Base-by-base conservation (phyloP, 1,140 invertebrate genomes). In the Heliconius congener region DNA sequence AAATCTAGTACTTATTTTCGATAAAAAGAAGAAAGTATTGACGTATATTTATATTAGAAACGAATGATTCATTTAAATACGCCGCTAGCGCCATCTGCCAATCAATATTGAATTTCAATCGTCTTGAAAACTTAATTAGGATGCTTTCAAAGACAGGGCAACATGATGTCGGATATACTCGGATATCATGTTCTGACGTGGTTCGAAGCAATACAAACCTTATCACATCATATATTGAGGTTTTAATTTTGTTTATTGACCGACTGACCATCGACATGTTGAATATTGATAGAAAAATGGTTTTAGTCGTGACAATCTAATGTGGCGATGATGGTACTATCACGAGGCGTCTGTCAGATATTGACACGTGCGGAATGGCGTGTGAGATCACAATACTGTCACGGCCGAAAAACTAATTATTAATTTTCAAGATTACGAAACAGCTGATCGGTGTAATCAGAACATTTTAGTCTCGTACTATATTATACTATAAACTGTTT, bases 31-130 rank as follows among this genome's bases (percentile, higher is more conserved):
- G 16, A 46, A 52, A 52, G 6, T 52, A 19, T 52, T 52, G 50
- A 52, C 42, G 57, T 60, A 27, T 13, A 27, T 70, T 70, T 73
- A 70, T 83, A 90, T 90, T 86, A 82, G 85, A 90, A 91, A 84
- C 88, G 87, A 94, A 86, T 83, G 90, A 90, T 93, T 84, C 86
- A 94, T 93, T 91, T 90, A 85, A 85, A 89, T 87, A 84, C 74
- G 91, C 92, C 91, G 88, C 89, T 92, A 91, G 92, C 92, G 91
- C 91, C 92, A 93, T 90, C 87, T 92, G 92, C 87, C 92, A 94
- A 90, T 94, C 92, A 92, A 90, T 84, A 89, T 88, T 86, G 86
- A 87, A 87, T 88, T 91, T 91, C 89, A 90, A 92, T 91, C 87
- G 84, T 87, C 84, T 86, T 90, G 93, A 92, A 93, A 94, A 93